Evolutionary conservation across 2,888 invertebrate species (phyloP).

Genomic region (Melinaea menophilus): DNA sequence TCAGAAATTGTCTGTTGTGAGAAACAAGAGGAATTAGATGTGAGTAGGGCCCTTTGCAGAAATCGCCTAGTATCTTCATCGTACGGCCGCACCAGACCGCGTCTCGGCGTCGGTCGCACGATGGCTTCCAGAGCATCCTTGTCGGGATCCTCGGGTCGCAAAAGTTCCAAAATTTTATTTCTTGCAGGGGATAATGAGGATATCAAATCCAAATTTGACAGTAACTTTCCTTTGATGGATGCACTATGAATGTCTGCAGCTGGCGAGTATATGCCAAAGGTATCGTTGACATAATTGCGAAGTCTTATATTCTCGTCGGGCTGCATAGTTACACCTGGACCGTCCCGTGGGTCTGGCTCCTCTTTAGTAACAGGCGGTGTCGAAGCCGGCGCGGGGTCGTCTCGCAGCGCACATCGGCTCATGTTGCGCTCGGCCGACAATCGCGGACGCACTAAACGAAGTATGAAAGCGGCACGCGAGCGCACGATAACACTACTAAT

Average conservation of each 20-base stretch:
- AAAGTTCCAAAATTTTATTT: slow-evolving; percentile 60
- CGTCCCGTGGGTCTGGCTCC: slow-evolving; percentile 53
- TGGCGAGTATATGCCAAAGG: slow-evolving; percentile 61
- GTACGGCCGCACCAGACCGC: slow-evolving; percentile 58
- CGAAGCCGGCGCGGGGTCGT: slow-evolving; percentile 35
- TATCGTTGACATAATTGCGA: slow-evolving; percentile 60
- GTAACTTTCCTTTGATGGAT: slow-evolving; percentile 57
- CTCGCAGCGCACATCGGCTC: slow-evolving; percentile 40
- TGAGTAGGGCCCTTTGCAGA: slow-evolving; percentile 59
- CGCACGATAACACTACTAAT: slow-evolving; percentile 23
- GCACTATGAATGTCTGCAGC: slow-evolving; percentile 61
- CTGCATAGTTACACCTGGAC: slow-evolving; percentile 47
- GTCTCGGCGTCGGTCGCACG: slow-evolving; percentile 61
- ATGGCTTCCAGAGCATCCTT: slow-evolving; percentile 66
- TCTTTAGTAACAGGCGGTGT: slow-evolving; percentile 50
- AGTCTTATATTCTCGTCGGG: slow-evolving; percentile 64
- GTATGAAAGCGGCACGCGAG: slow-evolving; percentile 38
- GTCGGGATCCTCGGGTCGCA: slow-evolving; percentile 63
- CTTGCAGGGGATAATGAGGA: slow-evolving; percentile 59
- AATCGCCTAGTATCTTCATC: slow-evolving; percentile 67
- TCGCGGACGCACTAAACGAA: slow-evolving; percentile 42
- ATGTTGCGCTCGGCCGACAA: slow-evolving; percentile 54
- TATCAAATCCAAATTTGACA: slow-evolving; percentile 59
- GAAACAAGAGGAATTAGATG: slow-evolving; percentile 51
- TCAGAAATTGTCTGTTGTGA: slow-evolving; percentile 43